Base-by-base conservation (phyloP, 2,113 vertebrate species). In the Asarcornis scutulata region DNA sequence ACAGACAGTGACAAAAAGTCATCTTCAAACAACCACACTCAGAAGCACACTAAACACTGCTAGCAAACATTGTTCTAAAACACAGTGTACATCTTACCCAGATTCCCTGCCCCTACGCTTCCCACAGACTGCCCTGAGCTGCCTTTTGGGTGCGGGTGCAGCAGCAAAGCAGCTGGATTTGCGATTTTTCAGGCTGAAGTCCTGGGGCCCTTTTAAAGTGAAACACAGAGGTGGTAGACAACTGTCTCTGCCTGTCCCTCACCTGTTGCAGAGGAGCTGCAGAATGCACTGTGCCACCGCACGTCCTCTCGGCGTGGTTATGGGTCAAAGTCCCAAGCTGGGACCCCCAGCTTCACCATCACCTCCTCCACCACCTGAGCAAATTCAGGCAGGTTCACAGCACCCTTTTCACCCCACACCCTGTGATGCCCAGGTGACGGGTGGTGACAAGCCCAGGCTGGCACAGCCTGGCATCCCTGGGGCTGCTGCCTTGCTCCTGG, bases 261-360 rank as follows among this genome's bases (percentile, higher is more conserved):
- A 22, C 17, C 2, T 0, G n/a, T 11, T 44, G 77, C 60, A 58
- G 27, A 15, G 62, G 27, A 80, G 42, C 63, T 83, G 68, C 63
- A 81, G 50, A 50, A 42, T 5, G 31, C 18, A 26, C 7, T 58
- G 32, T 58, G 55, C 34, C 25, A 32, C 53, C 18, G 42, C 12
- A 5, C 2, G 27, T 64, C 66, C 64, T 63, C 75, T 36, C 44
- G 38, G 58, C 1, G 1, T 1, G 16, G 14, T 17, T 3, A 0
- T 17, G 63, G 20, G 3, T 66, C 21, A 38, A 16, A 55, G 55
- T 18, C 5, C 56, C 42, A 32, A 27, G 60, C 85, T 46, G 56
- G 14, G 31, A 38, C 0, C 4, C 38, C 12, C 0, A 0, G 38
- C 27, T 50, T 44, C 82, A 69, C 66, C 74, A n/a, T 6, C 0